These are phyloP conservation scores for Drosophila bunnanda DNA, from an alignment of 2,888 invertebrate species.

Conservation along the genomic window DNA sequence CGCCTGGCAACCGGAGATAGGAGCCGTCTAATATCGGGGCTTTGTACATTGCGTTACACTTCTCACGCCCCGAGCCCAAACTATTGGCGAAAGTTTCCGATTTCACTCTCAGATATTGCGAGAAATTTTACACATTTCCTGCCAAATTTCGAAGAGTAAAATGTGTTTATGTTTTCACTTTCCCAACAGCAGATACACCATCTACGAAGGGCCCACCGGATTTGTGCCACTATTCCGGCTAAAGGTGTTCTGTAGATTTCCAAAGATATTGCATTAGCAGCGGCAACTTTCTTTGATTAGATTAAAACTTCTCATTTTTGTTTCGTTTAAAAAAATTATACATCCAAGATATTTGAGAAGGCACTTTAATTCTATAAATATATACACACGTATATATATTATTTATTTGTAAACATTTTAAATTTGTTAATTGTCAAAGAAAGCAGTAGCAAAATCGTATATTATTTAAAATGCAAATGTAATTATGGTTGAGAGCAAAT, in stretches of 20 bases:
- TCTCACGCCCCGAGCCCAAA: conserved; percentile 68
- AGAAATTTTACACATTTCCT: conserved; percentile 71
- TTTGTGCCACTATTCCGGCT: conserved; percentile 51
- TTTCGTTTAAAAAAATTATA: background rate
- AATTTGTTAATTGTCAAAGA: too few species aligned
- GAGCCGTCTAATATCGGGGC: conserved; percentile 27
- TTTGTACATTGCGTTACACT: conserved; percentile 67
- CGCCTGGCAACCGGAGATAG: conserved; percentile 59
- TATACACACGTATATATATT: background rate
- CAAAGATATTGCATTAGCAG: conserved; percentile 58
- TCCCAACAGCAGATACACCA: conserved; percentile 43
- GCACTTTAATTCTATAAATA: too few species aligned
- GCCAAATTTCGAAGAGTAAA: conserved; percentile 40
- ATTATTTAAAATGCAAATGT: too few species aligned
- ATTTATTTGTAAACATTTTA: background rate
- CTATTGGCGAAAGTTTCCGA: conserved; percentile 57
- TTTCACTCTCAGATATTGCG: conserved; percentile 60
- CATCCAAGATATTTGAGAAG: background rate
- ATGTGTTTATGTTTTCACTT: conserved; percentile 73
- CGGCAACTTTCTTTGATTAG: conserved; percentile 73
- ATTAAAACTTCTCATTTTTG: conserved; percentile 40
- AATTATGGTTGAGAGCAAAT: background rate
- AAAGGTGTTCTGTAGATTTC: conserved; percentile 51
- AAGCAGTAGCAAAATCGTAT: too few species aligned
- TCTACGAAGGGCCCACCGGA: conserved; percentile 33